Base-by-base conservation (phyloP, 2,797 vertebrate species). In the Chromis chromis region DNA sequence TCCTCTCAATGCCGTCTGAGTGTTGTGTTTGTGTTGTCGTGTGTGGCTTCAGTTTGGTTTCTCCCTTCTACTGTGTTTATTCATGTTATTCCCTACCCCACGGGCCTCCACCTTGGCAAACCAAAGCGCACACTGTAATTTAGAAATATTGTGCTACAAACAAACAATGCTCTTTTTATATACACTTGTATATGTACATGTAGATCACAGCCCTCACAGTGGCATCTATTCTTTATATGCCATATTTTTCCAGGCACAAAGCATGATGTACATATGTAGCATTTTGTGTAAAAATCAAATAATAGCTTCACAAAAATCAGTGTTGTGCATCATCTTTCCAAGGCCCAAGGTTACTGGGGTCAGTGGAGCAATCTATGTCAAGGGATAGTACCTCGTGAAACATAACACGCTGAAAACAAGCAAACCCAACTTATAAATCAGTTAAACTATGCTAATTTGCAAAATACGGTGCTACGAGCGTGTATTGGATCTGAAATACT, bases 11-110 rank as follows among this genome's bases (percentile, higher is more conserved):
- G 86, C 89, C 79, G 86, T 88, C 87, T 89, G 87, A 90, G 89
- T 93, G 89, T 93, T 22, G 92, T 94, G 91, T 91, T 88, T 65
- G 93, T 94, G 87, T 85, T 88, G 84, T 92, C n/a, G 86, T 93
- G 70, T 79, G 90, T 88, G 80, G 91, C 88, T 91, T 92, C 81
- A 78, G 33, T 89, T 83, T 81, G 2, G n/a, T 62, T 88, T 83
- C 59, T 31, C 65, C 75, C 78, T 82, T 83, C 71, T 66, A 82
- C 78, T 76, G 84, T 91, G 89, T 88, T 83, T 87, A 77, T 75
- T 55, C 19, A 61, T 88, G 83, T 81, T 58, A 39, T 82, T 91
- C 85, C 80, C 76, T 76, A 74, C 78, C 83, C 86, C 81, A 78
- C 24, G 61, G 91, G 88, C 91, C 90, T 88, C 83, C 74, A 62